Evolutionary conservation across 2,113 vertebrate species (phyloP).

Genomic region (Crotalus helleri): DNA sequence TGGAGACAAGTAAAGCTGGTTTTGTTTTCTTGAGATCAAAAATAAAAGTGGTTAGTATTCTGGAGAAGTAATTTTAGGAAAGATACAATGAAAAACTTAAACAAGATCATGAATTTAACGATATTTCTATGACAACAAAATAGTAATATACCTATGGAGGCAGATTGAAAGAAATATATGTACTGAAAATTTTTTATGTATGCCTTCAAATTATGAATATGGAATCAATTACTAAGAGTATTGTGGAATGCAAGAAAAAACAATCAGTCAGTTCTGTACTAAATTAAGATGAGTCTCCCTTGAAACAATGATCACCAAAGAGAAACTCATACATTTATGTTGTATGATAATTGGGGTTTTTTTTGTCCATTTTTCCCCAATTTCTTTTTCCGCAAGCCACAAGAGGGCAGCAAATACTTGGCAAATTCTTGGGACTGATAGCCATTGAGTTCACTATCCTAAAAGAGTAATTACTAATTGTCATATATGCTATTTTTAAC

Average conservation of each 20-base stretch:
- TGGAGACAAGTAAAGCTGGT: too few relatives aligned
- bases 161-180: neutral
- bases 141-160: neutral
- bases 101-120: neutral
- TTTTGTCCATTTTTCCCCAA: neutral
- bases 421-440: fast-evolving
- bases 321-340: neutral
- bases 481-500: too few relatives aligned
- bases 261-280: neutral
- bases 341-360: neutral
- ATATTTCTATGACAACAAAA: neutral
- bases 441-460: fast-evolving
- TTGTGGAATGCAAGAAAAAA: neutral
- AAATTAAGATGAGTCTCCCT: neutral
- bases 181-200: neutral
- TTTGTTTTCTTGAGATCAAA: too few relatives aligned
- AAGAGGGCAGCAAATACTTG: slow-evolving; percentile 52
- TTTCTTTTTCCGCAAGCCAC: slow-evolving; percentile 8
- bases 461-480: neutral
- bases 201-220: neutral
- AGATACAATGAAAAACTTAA: neutral
- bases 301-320: neutral
- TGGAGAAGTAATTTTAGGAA: neutral
- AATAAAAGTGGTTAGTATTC: neutral
- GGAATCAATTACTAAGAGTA: neutral